phyloP scores from a whole-genome alignment of 2,888 invertebrate genomes.

The Ophraella communa region DNA sequence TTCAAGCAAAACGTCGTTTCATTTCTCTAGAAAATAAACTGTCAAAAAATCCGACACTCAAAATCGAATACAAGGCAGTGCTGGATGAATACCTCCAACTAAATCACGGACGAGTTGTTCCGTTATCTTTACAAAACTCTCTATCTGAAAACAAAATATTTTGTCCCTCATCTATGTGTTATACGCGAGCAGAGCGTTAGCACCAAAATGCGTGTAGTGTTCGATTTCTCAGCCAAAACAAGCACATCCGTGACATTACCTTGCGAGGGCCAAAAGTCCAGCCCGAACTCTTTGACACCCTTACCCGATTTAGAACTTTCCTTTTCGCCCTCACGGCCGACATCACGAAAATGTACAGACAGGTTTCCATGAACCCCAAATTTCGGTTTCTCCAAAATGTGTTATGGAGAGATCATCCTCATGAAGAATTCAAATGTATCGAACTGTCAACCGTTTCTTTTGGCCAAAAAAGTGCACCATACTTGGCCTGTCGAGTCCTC shows the following conservation, averaged over 20 bases:
- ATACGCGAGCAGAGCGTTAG: background rate
- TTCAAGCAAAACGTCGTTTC: background rate
- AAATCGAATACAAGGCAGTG: background rate
- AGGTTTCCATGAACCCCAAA: background rate
- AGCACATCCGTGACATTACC: constrained; percentile 12
- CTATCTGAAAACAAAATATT: background rate
- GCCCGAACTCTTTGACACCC: constrained; percentile 12
- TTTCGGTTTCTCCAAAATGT: too few relatives aligned
- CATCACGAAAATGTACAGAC: background rate
- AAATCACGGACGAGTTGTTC: background rate
- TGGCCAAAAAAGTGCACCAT: background rate
- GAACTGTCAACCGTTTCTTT: background rate
- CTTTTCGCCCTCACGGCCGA: background rate
- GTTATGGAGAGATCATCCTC: background rate
- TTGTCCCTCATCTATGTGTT: background rate
- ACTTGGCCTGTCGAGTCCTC: background rate
- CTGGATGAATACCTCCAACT: background rate
- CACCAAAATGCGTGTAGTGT: constrained; percentile 29
- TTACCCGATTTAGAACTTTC: background rate
- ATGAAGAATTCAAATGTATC: background rate
- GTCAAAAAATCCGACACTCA: background rate
- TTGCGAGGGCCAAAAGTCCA: constrained; percentile 18
- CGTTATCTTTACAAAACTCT: background rate
- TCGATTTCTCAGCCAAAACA: constrained; percentile 20
- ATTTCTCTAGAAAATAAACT: background rate